Conservation (phyloP, 2,888 invertebrate species). For the Isoperla grammatica region DNA sequence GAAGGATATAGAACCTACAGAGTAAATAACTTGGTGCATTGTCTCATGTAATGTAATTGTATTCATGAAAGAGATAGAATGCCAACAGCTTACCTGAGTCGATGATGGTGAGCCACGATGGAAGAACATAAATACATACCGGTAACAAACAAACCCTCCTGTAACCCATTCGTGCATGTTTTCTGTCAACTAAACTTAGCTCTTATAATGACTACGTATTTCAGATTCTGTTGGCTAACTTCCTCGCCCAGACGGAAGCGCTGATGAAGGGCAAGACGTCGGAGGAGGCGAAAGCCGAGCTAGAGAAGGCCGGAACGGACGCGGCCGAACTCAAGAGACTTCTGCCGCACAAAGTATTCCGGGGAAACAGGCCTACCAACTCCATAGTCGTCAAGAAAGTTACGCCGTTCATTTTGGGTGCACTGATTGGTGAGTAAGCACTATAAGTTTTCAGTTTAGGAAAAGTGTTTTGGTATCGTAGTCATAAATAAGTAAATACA, state of each 20-base stretch:
- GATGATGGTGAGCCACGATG: too few species aligned
- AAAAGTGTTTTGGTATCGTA: neutral
- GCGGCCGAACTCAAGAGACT: slow-evolving; percentile 70
- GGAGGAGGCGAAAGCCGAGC: slow-evolving; percentile 68
- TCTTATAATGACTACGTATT: too few species aligned
- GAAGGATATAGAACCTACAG: too few species aligned
- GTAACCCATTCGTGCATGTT: too few species aligned
- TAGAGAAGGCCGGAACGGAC: slow-evolving; percentile 70
- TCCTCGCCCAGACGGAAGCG: slow-evolving; percentile 98
- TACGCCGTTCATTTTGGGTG: slow-evolving; percentile 89
- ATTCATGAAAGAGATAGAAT: too few species aligned
- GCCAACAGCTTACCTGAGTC: too few species aligned
- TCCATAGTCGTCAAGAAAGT: slow-evolving; percentile 89
- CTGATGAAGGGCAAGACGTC: slow-evolving; percentile 76
- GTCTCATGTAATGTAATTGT: too few species aligned
- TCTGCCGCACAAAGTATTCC: slow-evolving; percentile 93
- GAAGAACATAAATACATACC: too few species aligned
- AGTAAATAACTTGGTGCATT: too few species aligned
- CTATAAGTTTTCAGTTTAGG: neutral
- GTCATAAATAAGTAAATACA: neutral
- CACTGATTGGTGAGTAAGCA: slow-evolving; percentile 71
- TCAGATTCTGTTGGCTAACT: slow-evolving; percentile 87
- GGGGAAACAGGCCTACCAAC: slow-evolving; percentile 96
- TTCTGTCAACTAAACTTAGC: too few species aligned
- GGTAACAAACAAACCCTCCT: too few species aligned